Base-by-base conservation (phyloP, 2,113 vertebrate species). In the Hiodon tergisus region DNA sequence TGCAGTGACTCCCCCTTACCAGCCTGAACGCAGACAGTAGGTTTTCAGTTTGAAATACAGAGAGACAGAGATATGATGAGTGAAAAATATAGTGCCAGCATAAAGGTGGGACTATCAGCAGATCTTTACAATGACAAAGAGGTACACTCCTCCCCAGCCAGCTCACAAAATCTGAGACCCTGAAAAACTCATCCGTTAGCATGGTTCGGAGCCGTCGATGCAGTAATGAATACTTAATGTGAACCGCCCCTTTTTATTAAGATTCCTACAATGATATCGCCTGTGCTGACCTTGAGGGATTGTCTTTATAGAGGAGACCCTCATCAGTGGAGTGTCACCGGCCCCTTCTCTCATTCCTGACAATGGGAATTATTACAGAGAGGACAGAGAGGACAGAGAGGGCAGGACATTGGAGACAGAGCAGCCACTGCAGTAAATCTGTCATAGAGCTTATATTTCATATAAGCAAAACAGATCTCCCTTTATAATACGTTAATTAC, bases 171-270 rank as follows among this genome's bases (percentile, higher is more conserved):
- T 55, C 78, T 74, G 76, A 69, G 46, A 10, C 63, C 13, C 11
- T 79, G 50, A 55, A 59, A 55, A 10, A 68, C 67, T 50, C 14
- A 14, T 14, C 14, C 5, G 7, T 59, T 11, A 68, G 3, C 48
- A 31, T 8, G 52, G 17, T 54, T 69, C 50, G 11, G 17, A 8
- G n/a, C 69, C 2, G 50, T 69, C 67, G 14, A 67, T 46, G 16
- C 47, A 59, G 58, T 66, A 81, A 88, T 88, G 80, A 91, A 89
- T 88, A 86, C 79, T 90, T 86, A 85, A 88, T 88, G 82, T 77
- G 31, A 50, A 75, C 60, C 51, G 57, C 59, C 70, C 72, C 54
- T n/a, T 65, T 72, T 77, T 76, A 84, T 87, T 84, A 87, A 17
- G 5, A 60, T 71, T 67, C 73, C 46, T 54, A 69, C 72, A 57